These are phyloP conservation scores for Tenthredo distinguenda DNA, from an alignment of 2,888 invertebrate genomes.

Conservation along the genomic window DNA sequence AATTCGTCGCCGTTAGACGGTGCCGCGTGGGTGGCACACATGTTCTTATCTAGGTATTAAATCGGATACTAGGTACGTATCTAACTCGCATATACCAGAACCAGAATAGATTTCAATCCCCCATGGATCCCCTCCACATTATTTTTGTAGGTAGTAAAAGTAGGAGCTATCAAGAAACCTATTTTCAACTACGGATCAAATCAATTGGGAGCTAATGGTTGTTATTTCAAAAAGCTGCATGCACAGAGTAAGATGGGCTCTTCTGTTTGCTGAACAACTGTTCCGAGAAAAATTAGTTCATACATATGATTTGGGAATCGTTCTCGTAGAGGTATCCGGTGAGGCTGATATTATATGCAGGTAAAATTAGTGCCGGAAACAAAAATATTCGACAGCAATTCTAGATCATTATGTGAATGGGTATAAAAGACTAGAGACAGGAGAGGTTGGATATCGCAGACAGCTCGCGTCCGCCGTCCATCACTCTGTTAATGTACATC, in stretches of 20 bases:
- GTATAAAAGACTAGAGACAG: neutral
- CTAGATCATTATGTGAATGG: neutral
- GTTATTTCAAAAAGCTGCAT: neutral
- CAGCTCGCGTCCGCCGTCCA: constrained; percentile 68
- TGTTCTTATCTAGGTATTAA: constrained; percentile 11
- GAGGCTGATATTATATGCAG: neutral
- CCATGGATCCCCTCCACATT: neutral
- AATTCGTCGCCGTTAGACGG: constrained; percentile 27
- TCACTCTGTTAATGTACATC: constrained; percentile 70
- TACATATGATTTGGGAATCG: neutral
- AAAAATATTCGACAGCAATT: neutral
- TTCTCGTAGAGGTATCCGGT: neutral
- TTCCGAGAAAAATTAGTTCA: neutral
- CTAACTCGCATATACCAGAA: neutral
- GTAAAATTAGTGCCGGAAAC: constrained; percentile 4
- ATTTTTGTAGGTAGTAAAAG: neutral
- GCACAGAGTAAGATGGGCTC: neutral
- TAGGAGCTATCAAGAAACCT: neutral
- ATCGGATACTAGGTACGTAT: neutral
- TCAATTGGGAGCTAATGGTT: neutral
- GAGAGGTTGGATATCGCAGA: constrained; percentile 64
- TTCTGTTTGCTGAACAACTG: neutral
- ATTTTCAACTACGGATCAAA: neutral
- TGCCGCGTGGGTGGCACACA: constrained; percentile 34
- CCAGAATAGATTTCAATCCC: neutral